Conservation (phyloP, 2,888 invertebrate genomes). For the Acrocyrtus sp. region DNA sequence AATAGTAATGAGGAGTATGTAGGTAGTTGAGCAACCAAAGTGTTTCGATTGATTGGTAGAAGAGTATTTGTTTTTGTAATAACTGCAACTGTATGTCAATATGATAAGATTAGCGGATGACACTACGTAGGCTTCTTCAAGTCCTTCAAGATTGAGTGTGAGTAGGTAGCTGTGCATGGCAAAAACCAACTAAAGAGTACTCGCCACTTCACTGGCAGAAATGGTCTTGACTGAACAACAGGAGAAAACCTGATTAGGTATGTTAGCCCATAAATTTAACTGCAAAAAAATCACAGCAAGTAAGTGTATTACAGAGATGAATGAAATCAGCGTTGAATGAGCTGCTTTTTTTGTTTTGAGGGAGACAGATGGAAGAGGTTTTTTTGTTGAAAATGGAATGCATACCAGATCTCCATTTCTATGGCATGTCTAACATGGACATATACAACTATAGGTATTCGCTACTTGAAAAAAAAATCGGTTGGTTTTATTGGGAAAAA, state of each 20-base stretch:
- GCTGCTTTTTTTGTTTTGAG: neutral
- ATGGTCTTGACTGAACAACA: conserved; percentile 9
- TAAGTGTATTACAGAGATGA: neutral
- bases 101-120: neutral
- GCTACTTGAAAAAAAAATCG: too few species aligned
- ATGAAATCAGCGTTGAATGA: conserved; percentile 15
- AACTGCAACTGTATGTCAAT: neutral
- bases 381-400: too few species aligned
- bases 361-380: too few species aligned
- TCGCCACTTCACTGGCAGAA: neutral
- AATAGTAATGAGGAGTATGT: too few species aligned
- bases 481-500: too few species aligned
- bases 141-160: neutral
- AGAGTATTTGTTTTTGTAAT: too few species aligned
- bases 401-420: too few species aligned
- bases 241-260: conserved; percentile 27
- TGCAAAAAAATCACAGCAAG: conserved; percentile 17
- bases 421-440: too few species aligned
- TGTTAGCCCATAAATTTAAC: conserved; percentile 27
- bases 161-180: neutral
- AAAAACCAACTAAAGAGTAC: neutral
- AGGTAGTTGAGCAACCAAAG: too few species aligned
- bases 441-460: too few species aligned
- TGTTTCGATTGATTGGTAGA: too few species aligned
- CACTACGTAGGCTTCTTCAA: neutral